Percentiles rank a stretch among this genome's conserved stretches.
Conservation (phyloP, 2,797 vertebrate species). For the Coreius guichenoti region DNA sequence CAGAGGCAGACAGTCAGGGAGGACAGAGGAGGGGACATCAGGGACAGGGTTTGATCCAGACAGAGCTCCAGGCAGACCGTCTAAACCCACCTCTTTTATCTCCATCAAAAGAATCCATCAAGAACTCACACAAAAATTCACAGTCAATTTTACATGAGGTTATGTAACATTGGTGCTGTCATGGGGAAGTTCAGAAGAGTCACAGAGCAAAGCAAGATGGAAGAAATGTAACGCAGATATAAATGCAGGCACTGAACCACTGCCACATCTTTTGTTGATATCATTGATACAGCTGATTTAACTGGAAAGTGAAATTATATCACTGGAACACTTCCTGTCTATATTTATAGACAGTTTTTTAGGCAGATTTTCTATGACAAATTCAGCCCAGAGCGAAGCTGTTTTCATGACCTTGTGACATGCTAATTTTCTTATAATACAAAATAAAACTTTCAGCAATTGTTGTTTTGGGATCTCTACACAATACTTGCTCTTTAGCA, state of each 20-base stretch:
- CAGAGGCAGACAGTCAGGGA: constrained; percentile 9
- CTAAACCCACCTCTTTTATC: constrained; percentile 40
- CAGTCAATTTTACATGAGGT: constrained; percentile 13
- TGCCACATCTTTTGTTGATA: background rate
- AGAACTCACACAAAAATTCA: background rate
- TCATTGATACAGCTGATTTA: background rate
- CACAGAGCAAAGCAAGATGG: background rate
- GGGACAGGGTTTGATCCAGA: constrained; percentile 43
- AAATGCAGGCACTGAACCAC: background rate
- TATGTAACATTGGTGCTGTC: background rate
- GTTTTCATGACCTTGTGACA: constrained; percentile 4
- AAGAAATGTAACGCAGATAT: background rate
- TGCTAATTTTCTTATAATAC: background rate
- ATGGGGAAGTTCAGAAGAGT: background rate
- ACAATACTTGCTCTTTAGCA: background rate
- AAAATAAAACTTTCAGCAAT: background rate
- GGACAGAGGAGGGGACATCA: constrained; percentile 19
- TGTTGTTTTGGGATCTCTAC: background rate
- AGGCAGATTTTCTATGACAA: background rate
- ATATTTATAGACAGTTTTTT: background rate
- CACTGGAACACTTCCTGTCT: background rate
- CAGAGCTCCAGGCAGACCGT: constrained; percentile 39
- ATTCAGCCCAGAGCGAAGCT: background rate
- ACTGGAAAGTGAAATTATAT: background rate
- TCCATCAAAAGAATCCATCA: constrained; percentile 23